Evolutionary conservation across 2,113 vertebrate genomes (phyloP), one percentile per base, ranked within the genome.

Genomic region (Heliornis fulica): DNA sequence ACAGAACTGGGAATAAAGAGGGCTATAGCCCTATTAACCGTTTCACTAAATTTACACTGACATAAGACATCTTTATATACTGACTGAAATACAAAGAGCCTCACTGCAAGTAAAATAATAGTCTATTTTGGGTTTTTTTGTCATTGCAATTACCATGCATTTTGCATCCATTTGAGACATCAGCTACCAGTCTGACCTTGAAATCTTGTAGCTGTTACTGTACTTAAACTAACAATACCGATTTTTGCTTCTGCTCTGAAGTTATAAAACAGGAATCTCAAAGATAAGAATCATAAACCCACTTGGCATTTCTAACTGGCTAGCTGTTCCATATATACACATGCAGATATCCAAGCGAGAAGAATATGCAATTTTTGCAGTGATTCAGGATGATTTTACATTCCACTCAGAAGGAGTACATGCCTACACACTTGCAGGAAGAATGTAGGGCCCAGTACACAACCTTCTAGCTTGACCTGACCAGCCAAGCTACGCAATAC

Each of bases 1-100:
- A 91, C 11, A 75, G 41, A 64, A 54, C 25, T 57, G 45, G 38
- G 41, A 91, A 54, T 89, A 92, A 70, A 71, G 87, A 91, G 53
- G 26, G 22, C 51, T 84, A 75, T 34, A 95, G 76, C 56, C 51
- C 77, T 83, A 63, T 78, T 84, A 91, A 75, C 51, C 20, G 43
- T 82, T 89, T 89, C 87, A 94, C 56, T 75, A 83, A 88, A 95
- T 90, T 77, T 92, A 25, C 25, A 75, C 29, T 70, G 72, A 87
- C 32, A 18, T 13, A 79, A 89, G 64, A 87, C 95, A 94, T 89
- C 69, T 89, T 93, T 90, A 93, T 79, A 82, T 75, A 93, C 65
- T 91, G 61, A 78, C 34, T 87, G 84, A 71, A 82, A n/a, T 87
- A 64, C 57, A 87, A 91, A 84, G 15, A 93, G 29, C 4, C 32